Base-by-base conservation (phyloP, 2,113 vertebrate genomes). In the Hepsetus odoe region DNA sequence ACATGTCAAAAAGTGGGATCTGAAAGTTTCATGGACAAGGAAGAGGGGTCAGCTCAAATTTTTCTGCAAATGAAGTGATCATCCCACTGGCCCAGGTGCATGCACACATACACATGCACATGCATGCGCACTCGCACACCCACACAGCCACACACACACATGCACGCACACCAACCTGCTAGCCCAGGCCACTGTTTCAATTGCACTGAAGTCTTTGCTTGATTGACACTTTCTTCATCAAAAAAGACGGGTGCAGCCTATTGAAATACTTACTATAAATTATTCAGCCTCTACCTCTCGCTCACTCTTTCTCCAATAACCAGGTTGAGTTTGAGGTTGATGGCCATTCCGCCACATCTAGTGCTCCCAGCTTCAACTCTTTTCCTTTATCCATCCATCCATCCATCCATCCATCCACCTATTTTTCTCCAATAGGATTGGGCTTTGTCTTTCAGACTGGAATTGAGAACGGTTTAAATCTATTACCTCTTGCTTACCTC, bases 221-320 rank as follows among this genome's bases (percentile, higher is more conserved):
- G 92, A 92, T 53, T 87, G 90, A 88, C 90, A 76, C 83, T 70
- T 76, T 38, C 24, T 85, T 92, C 82, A 93, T 92, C 83, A 86
- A 86, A 77, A 69, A 80, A 87, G 92, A 92, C 89, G 59, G 85
- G 90, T 90, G 88, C 91, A 90, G 88, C 88, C 89, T 83, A 89
- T 91, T 90, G 90, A 89, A 89, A 89, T 90, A 91, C 92, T 91
- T 91, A 90, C 84, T 84, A 93, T 92, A 77, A 91, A 93, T 93
- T 86, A 93, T 93, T 93, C 84, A 91, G 58, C 70, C 46, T 78
- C 80, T 69, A 59, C 80, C 80, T 67, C 81, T 69, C 79, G 32
- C 74, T 80, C 64, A 62, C 82, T 46, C 32, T 22, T 59, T 42
- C 64, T 59, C 46, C 74, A 71, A 73, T 80, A 82, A 85, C 80